These are phyloP conservation scores for Sphyrna mokarran DNA, from an alignment of 2,113 vertebrate species.

Conservation along the genomic window DNA sequence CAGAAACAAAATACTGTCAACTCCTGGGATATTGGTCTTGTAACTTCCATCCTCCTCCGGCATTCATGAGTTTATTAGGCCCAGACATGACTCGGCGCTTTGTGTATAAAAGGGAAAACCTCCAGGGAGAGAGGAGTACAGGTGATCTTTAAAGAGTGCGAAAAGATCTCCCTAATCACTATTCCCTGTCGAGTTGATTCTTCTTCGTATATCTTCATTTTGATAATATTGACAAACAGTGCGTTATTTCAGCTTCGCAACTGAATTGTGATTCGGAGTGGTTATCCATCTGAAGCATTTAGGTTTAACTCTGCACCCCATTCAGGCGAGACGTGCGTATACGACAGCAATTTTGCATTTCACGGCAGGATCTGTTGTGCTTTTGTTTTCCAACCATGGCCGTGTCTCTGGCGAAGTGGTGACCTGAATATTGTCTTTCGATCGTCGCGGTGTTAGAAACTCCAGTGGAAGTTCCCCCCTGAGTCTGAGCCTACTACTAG, in stretches of 20 bases:
- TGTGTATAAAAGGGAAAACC: not conserved
- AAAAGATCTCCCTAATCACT: conserved; percentile 15
- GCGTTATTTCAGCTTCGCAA: not conserved
- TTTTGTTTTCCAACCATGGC: not conserved
- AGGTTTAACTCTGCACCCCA: not conserved
- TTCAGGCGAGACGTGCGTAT: not conserved
- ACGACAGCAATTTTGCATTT: not conserved
- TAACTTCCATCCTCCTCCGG: not conserved
- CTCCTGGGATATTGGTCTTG: not conserved
- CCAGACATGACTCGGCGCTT: not conserved
- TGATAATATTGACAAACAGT: conserved; percentile 28
- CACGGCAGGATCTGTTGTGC: too few relatives aligned
- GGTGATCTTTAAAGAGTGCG: conserved; percentile 8
- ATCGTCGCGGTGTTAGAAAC: not conserved
- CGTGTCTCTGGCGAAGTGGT: not conserved
- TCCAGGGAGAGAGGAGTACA: not conserved
- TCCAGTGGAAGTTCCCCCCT: not conserved
- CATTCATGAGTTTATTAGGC: not conserved
- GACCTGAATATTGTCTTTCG: not conserved
- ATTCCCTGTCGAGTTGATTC: not conserved
- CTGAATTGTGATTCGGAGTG: not conserved
- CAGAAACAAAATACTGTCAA: not conserved
- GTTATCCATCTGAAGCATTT: not conserved
- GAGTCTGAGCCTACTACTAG: not conserved
- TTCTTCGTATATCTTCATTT: not conserved